A percentile compares a stretch with the other conserved stretches of the same genome.
Evolutionary conservation across 2,888 invertebrate genomes (phyloP).

Genomic region (Lucinisca nassula): DNA sequence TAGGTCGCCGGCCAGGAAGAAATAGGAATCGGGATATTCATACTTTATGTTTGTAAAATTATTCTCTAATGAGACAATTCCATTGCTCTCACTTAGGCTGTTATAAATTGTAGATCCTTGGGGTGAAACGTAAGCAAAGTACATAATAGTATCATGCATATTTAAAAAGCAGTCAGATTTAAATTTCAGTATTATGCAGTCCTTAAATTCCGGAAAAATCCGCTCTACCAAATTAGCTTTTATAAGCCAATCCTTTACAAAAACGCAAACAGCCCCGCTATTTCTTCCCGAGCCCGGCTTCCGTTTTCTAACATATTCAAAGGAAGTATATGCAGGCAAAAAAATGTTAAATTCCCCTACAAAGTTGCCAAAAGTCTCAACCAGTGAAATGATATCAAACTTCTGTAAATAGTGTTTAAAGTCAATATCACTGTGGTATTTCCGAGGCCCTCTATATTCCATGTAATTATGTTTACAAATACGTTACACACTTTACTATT

Average conservation of each 20-base stretch:
- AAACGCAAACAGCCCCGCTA: slow-evolving; percentile 26
- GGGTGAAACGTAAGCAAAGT: slow-evolving; percentile 18
- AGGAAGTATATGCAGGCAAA: slow-evolving; percentile 5
- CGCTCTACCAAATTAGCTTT: slow-evolving; percentile 1
- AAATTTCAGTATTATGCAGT: slow-evolving; percentile 22
- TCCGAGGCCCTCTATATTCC: slow-evolving; percentile 18
- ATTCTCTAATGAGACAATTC: slow-evolving; percentile 32
- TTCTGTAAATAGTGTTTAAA: slow-evolving; percentile 11
- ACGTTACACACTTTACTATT: neutral
- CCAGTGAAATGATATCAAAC: slow-evolving; percentile 30
- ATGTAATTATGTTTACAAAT: slow-evolving; percentile 3
- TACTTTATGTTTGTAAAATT: slow-evolving; percentile 20
- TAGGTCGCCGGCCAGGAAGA: slow-evolving; percentile 39
- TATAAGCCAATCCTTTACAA: slow-evolving; percentile 14
- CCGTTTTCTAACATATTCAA: slow-evolving; percentile 19
- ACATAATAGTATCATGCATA: slow-evolving; percentile 22
- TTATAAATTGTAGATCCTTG: slow-evolving; percentile 38
- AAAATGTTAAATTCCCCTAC: slow-evolving; percentile 18
- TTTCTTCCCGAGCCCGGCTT: slow-evolving; percentile 11
- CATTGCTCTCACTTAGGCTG: slow-evolving; percentile 21
- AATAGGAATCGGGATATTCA: slow-evolving; percentile 16
- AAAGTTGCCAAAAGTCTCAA: slow-evolving; percentile 30
- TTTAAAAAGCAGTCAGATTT: slow-evolving; percentile 4
- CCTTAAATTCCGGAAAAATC: slow-evolving; percentile 16
- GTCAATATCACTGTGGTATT: neutral